Percentiles rank a stretch among this genome's conserved stretches.
Evolutionary conservation across 2,888 invertebrate species (phyloP).

Genomic region (Lithophane socia): DNA sequence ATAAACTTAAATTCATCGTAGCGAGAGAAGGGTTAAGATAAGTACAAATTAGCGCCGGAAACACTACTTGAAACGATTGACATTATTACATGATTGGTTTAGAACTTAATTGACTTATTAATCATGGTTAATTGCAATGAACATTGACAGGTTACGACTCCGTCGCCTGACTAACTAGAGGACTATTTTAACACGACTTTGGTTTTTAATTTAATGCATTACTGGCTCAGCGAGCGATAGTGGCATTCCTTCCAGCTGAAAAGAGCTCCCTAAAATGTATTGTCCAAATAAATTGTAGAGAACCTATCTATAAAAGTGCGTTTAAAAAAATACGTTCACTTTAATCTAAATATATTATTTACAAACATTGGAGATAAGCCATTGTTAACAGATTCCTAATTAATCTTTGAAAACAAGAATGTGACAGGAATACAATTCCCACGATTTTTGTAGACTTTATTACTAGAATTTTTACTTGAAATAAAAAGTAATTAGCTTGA

Average conservation of each 20-base stretch:
- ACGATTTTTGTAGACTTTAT: neutral
- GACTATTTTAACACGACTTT: neutral
- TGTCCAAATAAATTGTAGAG: neutral
- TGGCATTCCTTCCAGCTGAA: neutral
- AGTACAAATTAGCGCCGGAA: conserved; percentile 26
- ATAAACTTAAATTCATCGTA: neutral
- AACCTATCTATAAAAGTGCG: neutral
- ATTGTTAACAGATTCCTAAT: neutral
- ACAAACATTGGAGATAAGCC: neutral
- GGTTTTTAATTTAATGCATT: neutral
- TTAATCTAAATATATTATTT: neutral
- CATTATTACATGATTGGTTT: conserved; percentile 28
- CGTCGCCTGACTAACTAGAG: neutral
- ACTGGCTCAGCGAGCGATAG: neutral
- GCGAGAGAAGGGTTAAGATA: conserved; percentile 23
- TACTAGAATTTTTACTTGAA: neutral
- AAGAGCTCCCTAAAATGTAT: neutral
- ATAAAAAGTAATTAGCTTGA: conserved; percentile 1
- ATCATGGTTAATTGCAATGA: conserved; percentile 17
- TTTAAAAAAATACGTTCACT: neutral
- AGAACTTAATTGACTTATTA: conserved; percentile 27
- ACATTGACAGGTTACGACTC: conserved; percentile 5
- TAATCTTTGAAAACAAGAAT: neutral
- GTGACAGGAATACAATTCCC: neutral
- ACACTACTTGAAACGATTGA: conserved; percentile 22